Evolutionary conservation across 2,888 invertebrate species (phyloP).

Genomic region (Hanleya hanleyi): DNA sequence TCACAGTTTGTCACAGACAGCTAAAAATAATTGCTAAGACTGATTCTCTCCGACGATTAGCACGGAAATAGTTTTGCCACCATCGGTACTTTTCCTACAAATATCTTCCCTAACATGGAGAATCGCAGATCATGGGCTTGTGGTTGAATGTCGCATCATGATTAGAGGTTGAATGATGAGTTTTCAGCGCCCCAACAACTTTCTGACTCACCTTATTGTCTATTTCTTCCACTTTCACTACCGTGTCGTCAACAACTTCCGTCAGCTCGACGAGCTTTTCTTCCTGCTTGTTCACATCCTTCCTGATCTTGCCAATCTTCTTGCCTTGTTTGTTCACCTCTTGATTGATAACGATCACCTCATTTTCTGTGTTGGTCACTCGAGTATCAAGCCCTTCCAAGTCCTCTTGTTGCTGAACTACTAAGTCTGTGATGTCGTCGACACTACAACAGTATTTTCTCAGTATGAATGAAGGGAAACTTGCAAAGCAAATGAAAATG

Average conservation of each 20-base stretch:
- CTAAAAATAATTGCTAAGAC: too few species aligned
- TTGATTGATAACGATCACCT: slow-evolving; percentile 46
- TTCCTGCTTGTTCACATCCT: background rate
- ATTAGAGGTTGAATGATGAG: too few species aligned
- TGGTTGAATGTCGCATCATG: too few species aligned
- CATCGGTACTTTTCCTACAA: too few species aligned
- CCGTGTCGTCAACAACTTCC: slow-evolving; percentile 1
- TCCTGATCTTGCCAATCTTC: background rate
- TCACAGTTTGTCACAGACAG: too few species aligned
- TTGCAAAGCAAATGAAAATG: too few species aligned
- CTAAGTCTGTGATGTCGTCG: slow-evolving; percentile 48
- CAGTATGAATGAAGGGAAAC: too few species aligned
- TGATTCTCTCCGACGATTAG: too few species aligned
- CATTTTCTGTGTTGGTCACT: slow-evolving; percentile 48
- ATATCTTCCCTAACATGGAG: too few species aligned
- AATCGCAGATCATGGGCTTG: too few species aligned
- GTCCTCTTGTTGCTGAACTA: slow-evolving; percentile 51
- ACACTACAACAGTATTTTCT: slow-evolving; percentile 47
- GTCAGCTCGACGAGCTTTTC: background rate
- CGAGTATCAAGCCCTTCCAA: slow-evolving; percentile 50
- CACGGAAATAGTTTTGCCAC: too few species aligned
- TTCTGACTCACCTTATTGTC: slow-evolving; percentile 40
- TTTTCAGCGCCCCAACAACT: too few species aligned
- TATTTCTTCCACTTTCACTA: slow-evolving; percentile 13
- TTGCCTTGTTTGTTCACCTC: slow-evolving; percentile 26